Evolutionary conservation across 2,797 vertebrate species (phyloP).

Genomic region (Calcarius lapponicus): DNA sequence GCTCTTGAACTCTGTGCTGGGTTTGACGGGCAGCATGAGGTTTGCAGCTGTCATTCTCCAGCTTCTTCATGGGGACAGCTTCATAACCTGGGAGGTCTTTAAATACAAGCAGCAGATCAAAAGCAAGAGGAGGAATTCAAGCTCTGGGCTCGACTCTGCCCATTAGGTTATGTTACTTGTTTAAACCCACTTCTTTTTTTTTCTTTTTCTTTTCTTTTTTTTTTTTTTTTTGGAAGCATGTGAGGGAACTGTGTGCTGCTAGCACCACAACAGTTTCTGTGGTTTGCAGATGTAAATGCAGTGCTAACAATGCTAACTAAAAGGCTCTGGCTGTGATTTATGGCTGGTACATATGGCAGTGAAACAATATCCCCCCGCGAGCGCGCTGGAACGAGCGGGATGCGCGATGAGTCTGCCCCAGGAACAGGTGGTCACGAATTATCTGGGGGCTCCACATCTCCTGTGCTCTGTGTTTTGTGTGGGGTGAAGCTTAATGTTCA

Average conservation of each 20-base stretch:
- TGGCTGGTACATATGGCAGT: not conserved
- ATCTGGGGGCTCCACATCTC: not conserved
- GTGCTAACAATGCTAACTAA: conserved; percentile 2
- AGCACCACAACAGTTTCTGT: not conserved
- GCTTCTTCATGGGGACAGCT: not conserved
- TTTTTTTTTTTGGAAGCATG: not conserved
- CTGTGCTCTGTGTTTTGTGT: not conserved
- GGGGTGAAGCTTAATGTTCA: conserved; percentile 23
- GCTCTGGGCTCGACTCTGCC: not conserved
- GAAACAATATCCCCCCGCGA: not conserved
- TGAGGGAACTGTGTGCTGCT: not conserved
- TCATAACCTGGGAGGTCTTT: conserved; percentile 23
- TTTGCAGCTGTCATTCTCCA: conserved; percentile 33
- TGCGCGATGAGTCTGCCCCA: not conserved
- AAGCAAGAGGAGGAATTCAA: not conserved
- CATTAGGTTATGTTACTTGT: not conserved
- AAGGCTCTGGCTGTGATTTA: conserved; percentile 36
- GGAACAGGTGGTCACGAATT: conserved; percentile 58
- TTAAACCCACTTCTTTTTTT: not conserved
- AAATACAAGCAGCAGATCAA: conserved; percentile 30
- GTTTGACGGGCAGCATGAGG: not conserved
- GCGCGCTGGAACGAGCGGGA: not conserved
- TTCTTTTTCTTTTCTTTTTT: too few species aligned
- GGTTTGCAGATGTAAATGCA: not conserved
- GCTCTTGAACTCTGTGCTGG: not conserved